These are phyloP conservation scores for Drosophila melanosoma DNA, from an alignment of 2,888 invertebrate species.

Conservation along the genomic window DNA sequence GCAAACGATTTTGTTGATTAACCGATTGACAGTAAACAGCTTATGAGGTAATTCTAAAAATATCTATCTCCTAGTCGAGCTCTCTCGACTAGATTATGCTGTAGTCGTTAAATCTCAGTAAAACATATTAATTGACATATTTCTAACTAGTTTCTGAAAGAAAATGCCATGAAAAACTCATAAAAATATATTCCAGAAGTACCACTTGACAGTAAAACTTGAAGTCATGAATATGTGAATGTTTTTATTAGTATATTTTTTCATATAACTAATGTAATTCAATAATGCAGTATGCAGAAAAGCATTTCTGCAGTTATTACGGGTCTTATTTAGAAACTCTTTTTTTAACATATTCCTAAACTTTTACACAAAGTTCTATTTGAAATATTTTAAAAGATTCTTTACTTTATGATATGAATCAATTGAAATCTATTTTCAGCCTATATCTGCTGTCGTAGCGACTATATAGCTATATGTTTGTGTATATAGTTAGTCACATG, in stretches of 20 bases:
- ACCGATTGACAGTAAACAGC: too few relatives aligned
- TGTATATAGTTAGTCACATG: constrained; percentile 37
- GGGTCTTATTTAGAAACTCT: background rate
- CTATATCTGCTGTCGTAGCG: background rate
- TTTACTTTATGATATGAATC: background rate
- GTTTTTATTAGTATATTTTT: background rate
- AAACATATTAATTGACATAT: background rate
- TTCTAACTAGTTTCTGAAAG: background rate
- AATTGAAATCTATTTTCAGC: background rate
- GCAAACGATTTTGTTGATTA: background rate
- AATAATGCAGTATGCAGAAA: background rate
- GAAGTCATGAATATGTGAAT: background rate
- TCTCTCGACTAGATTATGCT: background rate
- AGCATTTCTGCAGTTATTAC: background rate
- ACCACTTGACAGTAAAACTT: background rate
- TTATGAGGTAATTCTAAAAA: too few relatives aligned
- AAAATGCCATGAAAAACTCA: background rate
- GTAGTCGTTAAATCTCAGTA: background rate
- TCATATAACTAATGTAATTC: background rate
- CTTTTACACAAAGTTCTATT: too few relatives aligned
- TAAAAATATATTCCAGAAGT: background rate
- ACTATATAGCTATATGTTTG: background rate
- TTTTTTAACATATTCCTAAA: background rate
- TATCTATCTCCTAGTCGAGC: background rate
- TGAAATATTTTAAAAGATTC: background rate